Percentiles rank a stretch among this genome's conserved stretches.
These are phyloP conservation scores for Pyralis farinalis DNA, from an alignment of 2,888 invertebrate genomes.

Conservation along the genomic window DNA sequence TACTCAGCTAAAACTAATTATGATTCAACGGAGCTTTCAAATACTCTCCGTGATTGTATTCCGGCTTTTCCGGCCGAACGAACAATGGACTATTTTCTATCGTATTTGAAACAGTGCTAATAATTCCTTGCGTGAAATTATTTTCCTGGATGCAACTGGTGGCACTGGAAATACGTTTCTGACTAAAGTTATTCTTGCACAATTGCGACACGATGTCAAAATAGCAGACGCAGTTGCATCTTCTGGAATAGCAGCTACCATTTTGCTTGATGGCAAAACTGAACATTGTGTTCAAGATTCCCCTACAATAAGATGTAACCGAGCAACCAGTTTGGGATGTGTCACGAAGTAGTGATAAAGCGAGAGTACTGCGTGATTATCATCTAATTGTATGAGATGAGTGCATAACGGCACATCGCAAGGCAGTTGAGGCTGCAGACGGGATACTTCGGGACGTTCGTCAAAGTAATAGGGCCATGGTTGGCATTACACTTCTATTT, in stretches of 20 bases:
- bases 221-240: slow-evolving; percentile 4
- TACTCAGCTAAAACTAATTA: slow-evolving; percentile 3
- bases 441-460: too few relatives aligned
- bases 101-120: neutral
- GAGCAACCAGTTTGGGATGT: too few relatives aligned
- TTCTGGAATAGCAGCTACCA: slow-evolving; percentile 6
- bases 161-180: slow-evolving; percentile 5
- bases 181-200: neutral
- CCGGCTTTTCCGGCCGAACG: neutral
- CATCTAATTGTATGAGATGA: too few relatives aligned
- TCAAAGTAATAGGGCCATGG: too few relatives aligned
- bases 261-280: too few relatives aligned
- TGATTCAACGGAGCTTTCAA: neutral
- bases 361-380: too few relatives aligned
- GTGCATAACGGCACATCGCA: too few relatives aligned
- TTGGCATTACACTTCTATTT: too few relatives aligned
- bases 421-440: too few relatives aligned
- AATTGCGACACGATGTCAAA: neutral
- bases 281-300: too few relatives aligned
- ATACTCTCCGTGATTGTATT: slow-evolving; percentile 4
- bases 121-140: neutral
- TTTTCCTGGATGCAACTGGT: neutral
- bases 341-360: too few relatives aligned
- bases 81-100: neutral
- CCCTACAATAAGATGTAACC: too few relatives aligned